Conservation (phyloP, 2,113 vertebrate species). For the Cynoglossus semilaevis region DNA sequence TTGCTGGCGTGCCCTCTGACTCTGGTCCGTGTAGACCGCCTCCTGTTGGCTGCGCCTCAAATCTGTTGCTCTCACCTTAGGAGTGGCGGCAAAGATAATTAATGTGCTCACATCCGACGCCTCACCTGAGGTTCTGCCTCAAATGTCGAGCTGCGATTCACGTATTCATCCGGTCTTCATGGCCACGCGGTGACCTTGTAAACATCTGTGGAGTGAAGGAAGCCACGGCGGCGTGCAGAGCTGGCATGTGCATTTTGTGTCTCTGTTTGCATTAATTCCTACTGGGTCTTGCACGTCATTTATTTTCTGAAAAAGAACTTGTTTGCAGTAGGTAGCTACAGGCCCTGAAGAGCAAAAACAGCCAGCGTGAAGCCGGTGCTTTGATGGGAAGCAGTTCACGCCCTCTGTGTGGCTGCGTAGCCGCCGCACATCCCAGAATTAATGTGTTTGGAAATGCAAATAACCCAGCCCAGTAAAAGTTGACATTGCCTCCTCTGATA, state of each 20-base stretch:
- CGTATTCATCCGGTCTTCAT: slow-evolving; percentile 28
- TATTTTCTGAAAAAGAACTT: slow-evolving; percentile 29
- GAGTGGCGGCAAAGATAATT: slow-evolving; percentile 61
- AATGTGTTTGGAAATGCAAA: slow-evolving; percentile 74
- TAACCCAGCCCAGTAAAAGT: slow-evolving; percentile 76
- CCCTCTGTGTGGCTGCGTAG: slow-evolving; percentile 43
- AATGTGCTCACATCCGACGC: slow-evolving; percentile 36
- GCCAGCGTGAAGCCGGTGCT: slow-evolving; percentile 21
- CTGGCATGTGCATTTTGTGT: slow-evolving; percentile 23
- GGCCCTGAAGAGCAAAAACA: slow-evolving; percentile 20
- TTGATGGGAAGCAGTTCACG: slow-evolving; percentile 38
- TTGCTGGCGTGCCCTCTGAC: slow-evolving; percentile 58
- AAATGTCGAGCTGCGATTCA: slow-evolving; percentile 15
- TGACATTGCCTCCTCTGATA: slow-evolving; percentile 84
- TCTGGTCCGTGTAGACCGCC: slow-evolving; percentile 45
- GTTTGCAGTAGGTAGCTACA: slow-evolving; percentile 17
- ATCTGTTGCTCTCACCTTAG: slow-evolving; percentile 54
- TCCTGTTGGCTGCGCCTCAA: slow-evolving; percentile 52
- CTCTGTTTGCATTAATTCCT: slow-evolving; percentile 30
- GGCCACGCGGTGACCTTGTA: slow-evolving; percentile 57
- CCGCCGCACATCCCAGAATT: slow-evolving; percentile 45
- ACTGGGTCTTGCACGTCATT: slow-evolving; percentile 25
- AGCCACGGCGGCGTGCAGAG: slow-evolving; percentile 30
- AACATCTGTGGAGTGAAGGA: slow-evolving; percentile 55
- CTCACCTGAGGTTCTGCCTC: slow-evolving; percentile 33